These are phyloP conservation scores for Proctacanthus coquilletti DNA, from an alignment of 1,140 invertebrate genomes.

Conservation along the genomic window DNA sequence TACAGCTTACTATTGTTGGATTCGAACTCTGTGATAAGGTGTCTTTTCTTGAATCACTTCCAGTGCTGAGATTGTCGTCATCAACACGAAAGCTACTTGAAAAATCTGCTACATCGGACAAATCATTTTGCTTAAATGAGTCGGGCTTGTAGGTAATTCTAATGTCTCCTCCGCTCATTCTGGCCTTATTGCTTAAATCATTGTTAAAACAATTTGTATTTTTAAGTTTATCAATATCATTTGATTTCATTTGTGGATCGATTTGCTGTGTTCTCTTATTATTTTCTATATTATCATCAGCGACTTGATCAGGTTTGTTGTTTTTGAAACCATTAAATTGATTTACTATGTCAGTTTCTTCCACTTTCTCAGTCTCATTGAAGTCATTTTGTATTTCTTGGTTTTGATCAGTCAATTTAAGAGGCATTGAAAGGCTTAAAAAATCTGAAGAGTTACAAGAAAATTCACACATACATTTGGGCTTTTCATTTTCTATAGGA, in stretches of 20 bases:
- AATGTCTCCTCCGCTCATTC: too few relatives aligned
- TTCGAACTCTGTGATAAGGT: too few relatives aligned
- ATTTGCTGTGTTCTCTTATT: too few relatives aligned
- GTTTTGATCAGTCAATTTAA: slow-evolving; percentile 8
- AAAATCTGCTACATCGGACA: neutral
- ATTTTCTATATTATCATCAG: too few relatives aligned
- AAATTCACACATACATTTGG: slow-evolving; percentile 20
- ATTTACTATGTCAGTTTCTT: neutral
- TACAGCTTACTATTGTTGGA: too few relatives aligned
- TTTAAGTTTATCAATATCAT: slow-evolving; percentile 10
- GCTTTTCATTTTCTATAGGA: neutral
- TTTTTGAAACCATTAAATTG: neutral
- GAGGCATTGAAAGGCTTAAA: neutral
- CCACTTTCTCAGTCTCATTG: slow-evolving; percentile 10
- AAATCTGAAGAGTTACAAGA: slow-evolving; percentile 2
- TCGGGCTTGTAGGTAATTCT: too few relatives aligned
- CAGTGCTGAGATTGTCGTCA: neutral
- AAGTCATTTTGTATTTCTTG: slow-evolving; percentile 4
- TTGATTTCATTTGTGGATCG: slow-evolving; percentile 3
- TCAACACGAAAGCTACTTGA: neutral
- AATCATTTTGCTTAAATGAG: neutral
- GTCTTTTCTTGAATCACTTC: neutral
- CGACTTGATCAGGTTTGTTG: neutral
- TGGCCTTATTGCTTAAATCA: neutral
- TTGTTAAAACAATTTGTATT: neutral